phyloP scores from a whole-genome alignment of 2,113 vertebrate species.

The Neolamprologus brichardi region DNA sequence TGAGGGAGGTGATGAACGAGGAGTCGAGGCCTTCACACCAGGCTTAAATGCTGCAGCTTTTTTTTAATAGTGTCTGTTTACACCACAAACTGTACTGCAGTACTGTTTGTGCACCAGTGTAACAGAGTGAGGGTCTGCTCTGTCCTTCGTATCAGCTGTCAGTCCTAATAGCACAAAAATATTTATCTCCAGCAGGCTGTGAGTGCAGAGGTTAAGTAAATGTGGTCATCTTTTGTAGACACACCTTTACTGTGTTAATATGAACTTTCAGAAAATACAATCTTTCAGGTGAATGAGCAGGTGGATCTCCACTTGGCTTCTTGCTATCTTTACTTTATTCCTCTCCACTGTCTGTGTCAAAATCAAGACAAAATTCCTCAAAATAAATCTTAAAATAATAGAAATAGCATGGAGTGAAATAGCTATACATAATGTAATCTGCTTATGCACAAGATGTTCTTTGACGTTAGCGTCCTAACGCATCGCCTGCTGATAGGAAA shows the following conservation, averaged over 20 bases:
- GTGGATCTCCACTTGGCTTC: background rate
- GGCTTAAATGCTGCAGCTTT: background rate
- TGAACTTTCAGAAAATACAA: background rate
- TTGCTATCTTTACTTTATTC: background rate
- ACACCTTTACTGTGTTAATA: background rate
- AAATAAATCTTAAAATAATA: background rate
- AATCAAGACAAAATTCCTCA: background rate
- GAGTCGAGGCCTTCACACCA: background rate
- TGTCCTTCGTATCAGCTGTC: background rate
- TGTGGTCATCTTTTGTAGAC: background rate
- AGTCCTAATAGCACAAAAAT: background rate
- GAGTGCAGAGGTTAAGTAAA: background rate
- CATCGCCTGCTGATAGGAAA: background rate
- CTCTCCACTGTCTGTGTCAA: background rate
- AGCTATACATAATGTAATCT: background rate
- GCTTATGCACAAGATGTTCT: background rate
- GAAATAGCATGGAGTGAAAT: background rate
- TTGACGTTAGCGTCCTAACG: background rate
- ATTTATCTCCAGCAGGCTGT: background rate
- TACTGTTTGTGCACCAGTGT: background rate
- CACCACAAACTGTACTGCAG: background rate
- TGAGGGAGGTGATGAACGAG: background rate
- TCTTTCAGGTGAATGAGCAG: background rate
- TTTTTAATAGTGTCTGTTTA: background rate
- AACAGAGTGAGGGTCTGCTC: background rate